A percentile compares a stretch with the other conserved stretches of the same genome.
Evolutionary conservation across 2,797 vertebrate genomes (phyloP).

Genomic region (Chromis chromis): DNA sequence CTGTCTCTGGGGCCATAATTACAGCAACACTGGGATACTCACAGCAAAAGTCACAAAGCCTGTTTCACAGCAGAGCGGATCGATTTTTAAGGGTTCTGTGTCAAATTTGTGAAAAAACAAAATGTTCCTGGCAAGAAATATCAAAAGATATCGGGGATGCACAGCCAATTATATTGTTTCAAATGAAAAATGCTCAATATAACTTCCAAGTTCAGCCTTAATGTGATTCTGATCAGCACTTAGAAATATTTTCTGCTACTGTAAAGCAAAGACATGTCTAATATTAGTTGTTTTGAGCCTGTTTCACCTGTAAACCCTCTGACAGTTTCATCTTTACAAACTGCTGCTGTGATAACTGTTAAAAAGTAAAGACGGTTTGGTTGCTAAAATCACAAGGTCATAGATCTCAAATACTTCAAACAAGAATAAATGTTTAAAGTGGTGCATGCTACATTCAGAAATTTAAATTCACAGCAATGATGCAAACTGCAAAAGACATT

Average conservation of each 20-base stretch:
- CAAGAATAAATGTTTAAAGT: neutral
- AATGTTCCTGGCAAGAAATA: slow-evolving; percentile 7
- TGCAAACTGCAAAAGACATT: neutral
- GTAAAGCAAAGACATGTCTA: neutral
- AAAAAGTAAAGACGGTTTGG: no score
- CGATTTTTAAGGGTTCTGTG: neutral
- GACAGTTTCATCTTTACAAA: neutral
- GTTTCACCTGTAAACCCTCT: neutral
- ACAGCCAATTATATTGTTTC: neutral
- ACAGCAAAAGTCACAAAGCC: slow-evolving; percentile 41
- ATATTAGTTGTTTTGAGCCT: neutral
- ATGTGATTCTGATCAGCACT: neutral
- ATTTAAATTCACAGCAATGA: neutral
- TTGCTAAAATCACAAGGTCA: neutral
- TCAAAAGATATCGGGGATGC: neutral
- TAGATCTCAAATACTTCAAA: neutral
- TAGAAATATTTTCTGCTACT: neutral
- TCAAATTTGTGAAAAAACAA: neutral
- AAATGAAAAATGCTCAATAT: neutral
- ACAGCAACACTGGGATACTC: slow-evolving; percentile 28
- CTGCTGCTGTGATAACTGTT: no score
- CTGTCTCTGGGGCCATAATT: slow-evolving; percentile 50
- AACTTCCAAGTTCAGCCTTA: neutral
- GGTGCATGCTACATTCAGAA: neutral
- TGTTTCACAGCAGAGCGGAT: neutral